Percentiles rank a stretch among this genome's conserved stretches.
Conservation (phyloP, 2,797 vertebrate species). For the Mionectes olivaceus region DNA sequence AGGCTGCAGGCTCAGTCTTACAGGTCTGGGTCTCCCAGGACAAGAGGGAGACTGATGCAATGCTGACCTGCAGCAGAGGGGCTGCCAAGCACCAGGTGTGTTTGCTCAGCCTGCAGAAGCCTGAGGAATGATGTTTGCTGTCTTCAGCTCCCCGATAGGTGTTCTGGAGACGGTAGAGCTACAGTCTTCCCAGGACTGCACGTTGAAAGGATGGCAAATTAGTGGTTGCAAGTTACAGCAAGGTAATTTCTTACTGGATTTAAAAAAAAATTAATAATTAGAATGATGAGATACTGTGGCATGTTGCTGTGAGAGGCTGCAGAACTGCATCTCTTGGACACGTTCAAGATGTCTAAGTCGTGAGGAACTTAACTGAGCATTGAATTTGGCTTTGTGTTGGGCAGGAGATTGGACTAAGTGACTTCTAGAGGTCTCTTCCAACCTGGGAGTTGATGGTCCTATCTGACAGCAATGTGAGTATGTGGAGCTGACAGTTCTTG, state of each 20-base stretch:
- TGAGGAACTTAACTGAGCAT: background rate
- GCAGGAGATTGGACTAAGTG: background rate
- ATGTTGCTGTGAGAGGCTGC: background rate
- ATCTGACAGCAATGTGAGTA: background rate
- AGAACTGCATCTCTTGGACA: background rate
- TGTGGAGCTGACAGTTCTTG: fast-evolving
- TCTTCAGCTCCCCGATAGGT: background rate
- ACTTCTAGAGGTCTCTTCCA: background rate
- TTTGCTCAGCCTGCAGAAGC: background rate
- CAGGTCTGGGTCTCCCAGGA: background rate
- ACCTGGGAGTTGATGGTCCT: background rate
- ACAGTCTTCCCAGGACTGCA: background rate
- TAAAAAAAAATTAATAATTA: background rate
- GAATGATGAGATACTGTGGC: background rate
- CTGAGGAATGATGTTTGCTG: background rate
- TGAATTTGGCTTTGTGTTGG: background rate
- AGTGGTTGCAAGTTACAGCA: constrained; percentile 20
- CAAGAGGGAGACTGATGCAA: background rate
- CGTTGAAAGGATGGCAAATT: constrained; percentile 27
- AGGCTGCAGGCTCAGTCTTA: background rate
- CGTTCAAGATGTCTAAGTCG: background rate
- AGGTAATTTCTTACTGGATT: constrained; percentile 7
- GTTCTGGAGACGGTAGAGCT: background rate
- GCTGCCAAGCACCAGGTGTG: background rate
- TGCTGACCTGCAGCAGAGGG: background rate